Percentiles rank a stretch among this genome's conserved stretches.
Conservation (phyloP, 2,888 invertebrate species). For the Sclerodermus sp. region DNA sequence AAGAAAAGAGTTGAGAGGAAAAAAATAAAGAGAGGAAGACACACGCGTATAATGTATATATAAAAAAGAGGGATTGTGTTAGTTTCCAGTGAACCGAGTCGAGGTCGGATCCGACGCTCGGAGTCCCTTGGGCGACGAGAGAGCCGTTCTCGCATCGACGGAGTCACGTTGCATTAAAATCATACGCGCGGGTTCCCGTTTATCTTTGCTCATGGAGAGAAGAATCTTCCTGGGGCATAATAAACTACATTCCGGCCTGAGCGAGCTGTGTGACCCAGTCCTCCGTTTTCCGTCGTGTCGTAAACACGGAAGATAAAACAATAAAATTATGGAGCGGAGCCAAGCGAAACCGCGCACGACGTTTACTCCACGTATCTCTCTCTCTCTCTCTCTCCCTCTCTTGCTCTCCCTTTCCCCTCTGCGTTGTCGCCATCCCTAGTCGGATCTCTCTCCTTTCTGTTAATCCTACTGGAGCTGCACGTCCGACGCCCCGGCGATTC, state of each 20-base stretch:
- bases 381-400: slow-evolving; percentile 4
- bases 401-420: too few relatives aligned
- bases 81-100: too few relatives aligned
- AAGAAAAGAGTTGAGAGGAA: too few relatives aligned
- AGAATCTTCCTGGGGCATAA: slow-evolving; percentile 17
- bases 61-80: too few relatives aligned
- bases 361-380: slow-evolving; percentile 8
- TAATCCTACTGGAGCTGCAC: neutral
- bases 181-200: slow-evolving; percentile 7
- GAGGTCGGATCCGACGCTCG: too few relatives aligned
- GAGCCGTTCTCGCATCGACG: slow-evolving; percentile 7
- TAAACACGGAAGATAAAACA: slow-evolving; percentile 45
- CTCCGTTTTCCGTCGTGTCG: slow-evolving; percentile 18
- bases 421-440: too few relatives aligned
- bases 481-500: neutral
- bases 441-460: neutral
- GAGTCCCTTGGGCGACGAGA: slow-evolving; percentile 11
- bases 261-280: slow-evolving; percentile 4
- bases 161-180: slow-evolving; percentile 1
- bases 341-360: slow-evolving; percentile 34
- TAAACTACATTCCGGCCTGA: slow-evolving; percentile 19
- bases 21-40: too few relatives aligned
- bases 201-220: slow-evolving; percentile 13
- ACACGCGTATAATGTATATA: too few relatives aligned
- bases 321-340: slow-evolving; percentile 46